A percentile compares a stretch with the other conserved stretches of the same genome.
phyloP scores from a whole-genome alignment of 2,113 vertebrate species.

The Tyrannus savana region DNA sequence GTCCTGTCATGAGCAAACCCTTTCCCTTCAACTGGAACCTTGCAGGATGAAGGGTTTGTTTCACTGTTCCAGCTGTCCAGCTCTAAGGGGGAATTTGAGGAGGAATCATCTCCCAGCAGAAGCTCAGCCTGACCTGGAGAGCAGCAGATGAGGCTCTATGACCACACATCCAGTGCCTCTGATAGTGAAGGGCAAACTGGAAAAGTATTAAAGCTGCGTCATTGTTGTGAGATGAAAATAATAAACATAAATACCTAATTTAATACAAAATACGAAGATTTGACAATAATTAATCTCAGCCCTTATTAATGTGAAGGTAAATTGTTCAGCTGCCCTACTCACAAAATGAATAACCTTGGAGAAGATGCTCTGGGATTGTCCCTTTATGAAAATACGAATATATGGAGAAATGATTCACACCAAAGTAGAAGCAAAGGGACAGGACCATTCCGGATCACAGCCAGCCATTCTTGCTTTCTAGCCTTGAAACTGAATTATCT shows the following conservation, averaged over 20 bases:
- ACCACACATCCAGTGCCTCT: neutral
- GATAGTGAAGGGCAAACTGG: neutral
- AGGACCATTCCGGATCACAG: neutral
- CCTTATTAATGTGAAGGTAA: neutral
- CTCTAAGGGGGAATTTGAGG: neutral
- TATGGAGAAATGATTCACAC: neutral
- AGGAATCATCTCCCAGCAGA: neutral
- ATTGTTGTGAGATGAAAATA: neutral
- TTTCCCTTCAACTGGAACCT: neutral
- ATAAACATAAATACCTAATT: neutral
- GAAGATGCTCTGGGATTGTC: neutral
- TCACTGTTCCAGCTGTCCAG: neutral
- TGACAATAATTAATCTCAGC: neutral
- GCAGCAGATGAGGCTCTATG: neutral
- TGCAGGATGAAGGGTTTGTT: neutral
- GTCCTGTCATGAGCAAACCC: accelerated
- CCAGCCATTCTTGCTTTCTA: neutral
- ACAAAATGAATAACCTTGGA: neutral
- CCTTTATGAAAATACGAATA: neutral
- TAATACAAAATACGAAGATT: neutral
- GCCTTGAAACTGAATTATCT: neutral
- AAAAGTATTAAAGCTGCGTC: accelerated
- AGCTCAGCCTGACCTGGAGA: neutral
- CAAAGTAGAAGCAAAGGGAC: neutral
- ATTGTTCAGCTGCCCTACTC: neutral